Evolutionary conservation across 2,113 vertebrate species (phyloP).

Genomic region (Chionodraco myersi): DNA sequence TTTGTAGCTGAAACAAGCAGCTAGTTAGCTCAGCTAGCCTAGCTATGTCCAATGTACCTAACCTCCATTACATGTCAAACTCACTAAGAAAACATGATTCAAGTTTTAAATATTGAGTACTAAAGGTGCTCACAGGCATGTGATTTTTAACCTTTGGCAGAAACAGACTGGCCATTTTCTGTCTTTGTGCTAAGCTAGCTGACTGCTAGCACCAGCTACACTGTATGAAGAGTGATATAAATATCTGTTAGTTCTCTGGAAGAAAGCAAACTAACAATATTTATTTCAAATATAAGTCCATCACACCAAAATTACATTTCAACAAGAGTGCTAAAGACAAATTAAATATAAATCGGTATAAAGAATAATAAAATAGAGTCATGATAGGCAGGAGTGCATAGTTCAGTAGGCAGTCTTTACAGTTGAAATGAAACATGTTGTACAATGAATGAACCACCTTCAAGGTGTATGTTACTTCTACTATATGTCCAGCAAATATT

Average conservation of each 20-base stretch:
- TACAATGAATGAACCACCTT: not conserved
- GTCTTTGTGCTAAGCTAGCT: not conserved
- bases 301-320: not conserved
- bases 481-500: conserved; percentile 66
- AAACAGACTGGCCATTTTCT: not conserved
- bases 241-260: not conserved
- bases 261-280: not conserved
- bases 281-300: not conserved
- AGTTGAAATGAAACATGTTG: conserved; percentile 33
- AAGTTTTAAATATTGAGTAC: not conserved
- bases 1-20: not conserved
- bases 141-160: not conserved
- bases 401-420: conserved; percentile 70
- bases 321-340: conserved; percentile 1
- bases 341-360: conserved; percentile 8
- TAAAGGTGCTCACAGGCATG: not conserved
- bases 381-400: conserved; percentile 69
- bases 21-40: not conserved
- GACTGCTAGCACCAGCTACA: not conserved
- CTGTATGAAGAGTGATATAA: not conserved
- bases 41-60: not conserved
- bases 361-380: conserved; percentile 6
- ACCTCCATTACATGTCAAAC: not conserved
- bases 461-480: conserved; percentile 23
- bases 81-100: not conserved